These are phyloP conservation scores for Sminthopsis crassicaudata DNA, from an alignment of 2,113 vertebrate species.

Conservation along the genomic window DNA sequence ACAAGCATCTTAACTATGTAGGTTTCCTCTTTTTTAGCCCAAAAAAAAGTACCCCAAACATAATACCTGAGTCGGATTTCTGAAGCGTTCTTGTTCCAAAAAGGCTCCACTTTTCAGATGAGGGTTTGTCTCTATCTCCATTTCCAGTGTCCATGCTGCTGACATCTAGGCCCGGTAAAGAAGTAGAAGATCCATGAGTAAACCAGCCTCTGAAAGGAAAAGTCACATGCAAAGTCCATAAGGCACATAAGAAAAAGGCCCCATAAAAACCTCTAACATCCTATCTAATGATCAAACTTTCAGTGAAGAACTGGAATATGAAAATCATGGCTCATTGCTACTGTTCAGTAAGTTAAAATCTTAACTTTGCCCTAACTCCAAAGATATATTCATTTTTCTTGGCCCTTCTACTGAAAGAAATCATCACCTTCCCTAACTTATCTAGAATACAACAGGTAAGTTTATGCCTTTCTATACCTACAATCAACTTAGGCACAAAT, in stretches of 20 bases:
- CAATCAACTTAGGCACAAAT: neutral
- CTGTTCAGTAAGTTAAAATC: neutral
- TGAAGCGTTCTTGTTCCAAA: conserved; percentile 92
- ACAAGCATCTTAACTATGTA: neutral
- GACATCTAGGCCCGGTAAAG: conserved; percentile 84
- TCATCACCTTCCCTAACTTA: neutral
- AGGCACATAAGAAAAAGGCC: neutral
- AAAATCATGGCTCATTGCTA: neutral
- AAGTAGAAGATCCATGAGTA: conserved; percentile 85
- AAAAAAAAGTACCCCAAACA: neutral
- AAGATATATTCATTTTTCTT: neutral
- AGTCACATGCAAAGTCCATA: neutral
- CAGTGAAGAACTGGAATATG: neutral
- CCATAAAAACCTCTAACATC: neutral
- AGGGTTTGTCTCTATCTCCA: conserved; percentile 84
- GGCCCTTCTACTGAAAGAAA: neutral
- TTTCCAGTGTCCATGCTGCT: conserved; percentile 82
- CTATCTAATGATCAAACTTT: neutral
- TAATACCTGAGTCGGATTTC: conserved; percentile 91
- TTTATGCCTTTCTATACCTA: neutral
- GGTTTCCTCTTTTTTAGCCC: neutral
- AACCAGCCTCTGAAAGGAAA: conserved; percentile 90
- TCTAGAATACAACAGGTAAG: neutral
- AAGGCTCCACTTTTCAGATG: conserved; percentile 91
- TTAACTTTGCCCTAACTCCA: too few species aligned